These are phyloP conservation scores for Brachycybe producta DNA, from an alignment of 2,888 invertebrate species.

Conservation along the genomic window DNA sequence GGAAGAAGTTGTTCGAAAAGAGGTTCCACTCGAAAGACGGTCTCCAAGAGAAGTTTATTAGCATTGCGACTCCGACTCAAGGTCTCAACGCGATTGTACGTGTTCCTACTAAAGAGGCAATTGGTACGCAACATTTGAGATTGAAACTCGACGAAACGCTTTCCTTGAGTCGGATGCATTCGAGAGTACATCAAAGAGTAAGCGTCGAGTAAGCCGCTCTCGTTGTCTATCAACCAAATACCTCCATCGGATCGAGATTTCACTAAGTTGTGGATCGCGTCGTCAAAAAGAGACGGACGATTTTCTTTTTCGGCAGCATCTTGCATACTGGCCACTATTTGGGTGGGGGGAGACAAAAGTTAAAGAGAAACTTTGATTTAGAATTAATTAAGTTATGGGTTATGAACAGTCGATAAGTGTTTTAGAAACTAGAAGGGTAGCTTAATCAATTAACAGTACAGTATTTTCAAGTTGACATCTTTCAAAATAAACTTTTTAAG, in stretches of 20 bases:
- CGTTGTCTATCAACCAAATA: slow-evolving; percentile 36
- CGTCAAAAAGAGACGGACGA: slow-evolving; percentile 29
- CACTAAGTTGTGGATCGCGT: slow-evolving; percentile 33
- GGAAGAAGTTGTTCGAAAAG: slow-evolving; percentile 23
- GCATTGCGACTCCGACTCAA: slow-evolving; percentile 22
- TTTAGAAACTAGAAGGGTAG: no score
- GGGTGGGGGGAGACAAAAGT: no score
- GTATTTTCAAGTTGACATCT: no score
- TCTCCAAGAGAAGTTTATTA: slow-evolving; percentile 22
- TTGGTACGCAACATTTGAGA: slow-evolving; percentile 29
- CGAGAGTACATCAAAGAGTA: slow-evolving; percentile 30
- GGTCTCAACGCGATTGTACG: slow-evolving; percentile 23
- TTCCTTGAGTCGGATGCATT: slow-evolving; percentile 13
- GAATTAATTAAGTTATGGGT: no score
- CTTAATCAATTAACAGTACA: no score
- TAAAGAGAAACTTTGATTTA: no score
- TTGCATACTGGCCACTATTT: slow-evolving; percentile 34
- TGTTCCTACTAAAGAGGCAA: slow-evolving; percentile 30
- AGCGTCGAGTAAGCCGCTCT: slow-evolving; percentile 34
- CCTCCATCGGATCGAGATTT: slow-evolving; percentile 28
- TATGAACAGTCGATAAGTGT: no score
- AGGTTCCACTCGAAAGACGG: slow-evolving; percentile 24
- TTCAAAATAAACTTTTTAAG: no score
- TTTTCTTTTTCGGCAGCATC: slow-evolving; percentile 33
- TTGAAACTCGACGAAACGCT: slow-evolving; percentile 30